Base-by-base conservation (phyloP, 2,888 invertebrate species). In the Drosophila testacea region DNA sequence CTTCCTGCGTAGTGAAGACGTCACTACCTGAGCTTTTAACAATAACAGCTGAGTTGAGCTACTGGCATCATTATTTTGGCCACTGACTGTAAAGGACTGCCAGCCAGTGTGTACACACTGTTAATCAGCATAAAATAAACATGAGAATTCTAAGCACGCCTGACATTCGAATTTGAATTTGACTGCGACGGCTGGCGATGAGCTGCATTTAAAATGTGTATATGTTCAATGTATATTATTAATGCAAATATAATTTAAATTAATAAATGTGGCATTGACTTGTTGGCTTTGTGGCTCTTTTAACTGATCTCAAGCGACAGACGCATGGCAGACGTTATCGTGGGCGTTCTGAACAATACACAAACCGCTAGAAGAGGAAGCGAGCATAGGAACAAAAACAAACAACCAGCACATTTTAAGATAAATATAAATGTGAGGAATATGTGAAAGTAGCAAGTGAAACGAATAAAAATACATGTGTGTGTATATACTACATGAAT, bases 401-500 rank as follows among this genome's bases (percentile, higher is more conserved):
- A 87, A 73, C 69, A 79, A 69, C 27, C 82, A 87, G 64, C 79
- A 78, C 77, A 77, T 78, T 80, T 80, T 54, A 32, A 83, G 73
- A 78, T 83, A 84, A 84, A 78, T 87, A 84, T 87, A 87, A 82
- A 81, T 69, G 64, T 60, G 67, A 78, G 44, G 69, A 83, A 69
- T 69, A 77, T 69, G 63, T 61, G 79, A 77, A 73, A 80, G 74
- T 68, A 72, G 61, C 62, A 65, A 61, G 47, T 57, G 56, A 79
- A 73, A 57, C 56, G 69, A 61, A 71, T 73, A 69, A 66, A 68
- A 34, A 60, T 63, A 64, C 42, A 59, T 62, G 36, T 46, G 32
- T 28, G 28, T 60, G 22, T 65, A 11, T 36, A 11, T 28, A 36
- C 10, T 2, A 6, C 13, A 56, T 42, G 28, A 27, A 36, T 13